Evolutionary conservation across 2,888 invertebrate genomes (phyloP), one percentile per base, ranked within the genome.

Genomic region (Deroplatys truncata): DNA sequence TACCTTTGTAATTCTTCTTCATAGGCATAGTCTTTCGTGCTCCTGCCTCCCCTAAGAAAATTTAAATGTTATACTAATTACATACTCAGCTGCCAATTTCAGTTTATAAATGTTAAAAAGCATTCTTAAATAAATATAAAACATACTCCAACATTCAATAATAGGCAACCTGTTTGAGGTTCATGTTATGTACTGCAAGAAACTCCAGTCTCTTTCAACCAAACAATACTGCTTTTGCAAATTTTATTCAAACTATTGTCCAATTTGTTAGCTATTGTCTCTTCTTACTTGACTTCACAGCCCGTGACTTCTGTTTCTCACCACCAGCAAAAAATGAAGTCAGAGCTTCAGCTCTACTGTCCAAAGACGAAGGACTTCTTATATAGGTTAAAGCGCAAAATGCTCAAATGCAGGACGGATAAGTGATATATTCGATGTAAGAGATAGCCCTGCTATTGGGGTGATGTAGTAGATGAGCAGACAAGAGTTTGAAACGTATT

Each of bases 271-370:
- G 28, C 92, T 92, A 93, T 91, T 93, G 93, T 86, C 93, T 92
- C 91, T 94, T 94, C 91, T 94, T 94, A 28, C 93, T 92, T 85
- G 93, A 92, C 92, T 94, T 92, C 10, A 93, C 92, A 88, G 94
- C 93, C 91, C 93, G 93, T 15, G 93, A 93, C 91, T 93, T 95
- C 94, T 88, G 94, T 93, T 88, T 95, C 94, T 90, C 92, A 10
- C 96, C 96, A 82, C 98, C 97, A 89, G 97, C 96, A 91, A 99
- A 96, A 92, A 97, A 96, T 82, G 97, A 96, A 0, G 99, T 98
- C 91, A 99, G 95, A 95, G 98, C 96, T 94, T 99, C 99, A 0
- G 98, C n/a, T n/a, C n/a, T n/a, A n/a, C n/a, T n/a, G n/a, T n/a
- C n/a, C n/a, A n/a, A n/a, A n/a, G n/a, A n/a, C n/a, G n/a, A n/a